Conservation (phyloP, 2,113 vertebrate species). For the Bubo blakistoni region DNA sequence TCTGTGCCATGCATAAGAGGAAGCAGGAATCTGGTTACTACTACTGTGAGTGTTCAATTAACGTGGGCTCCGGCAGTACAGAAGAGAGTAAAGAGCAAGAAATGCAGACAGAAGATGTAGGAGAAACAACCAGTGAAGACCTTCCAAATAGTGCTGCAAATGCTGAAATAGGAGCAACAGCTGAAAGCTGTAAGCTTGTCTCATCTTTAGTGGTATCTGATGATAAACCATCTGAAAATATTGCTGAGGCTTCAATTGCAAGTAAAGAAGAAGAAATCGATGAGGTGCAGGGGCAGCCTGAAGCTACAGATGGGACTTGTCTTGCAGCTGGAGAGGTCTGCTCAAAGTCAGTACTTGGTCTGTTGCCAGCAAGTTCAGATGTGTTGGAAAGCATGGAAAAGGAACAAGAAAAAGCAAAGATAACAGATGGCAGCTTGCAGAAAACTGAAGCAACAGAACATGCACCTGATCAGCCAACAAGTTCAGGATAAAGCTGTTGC, state of each 20-base stretch:
- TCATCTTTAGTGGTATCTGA: background rate
- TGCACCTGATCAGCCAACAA: constrained; percentile 3
- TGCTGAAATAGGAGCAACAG: background rate
- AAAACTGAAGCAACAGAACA: constrained; percentile 46
- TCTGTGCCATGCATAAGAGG: constrained; percentile 66
- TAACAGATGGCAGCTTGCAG: constrained; percentile 50
- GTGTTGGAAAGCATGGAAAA: background rate
- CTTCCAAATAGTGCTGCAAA: background rate
- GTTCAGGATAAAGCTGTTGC: background rate
- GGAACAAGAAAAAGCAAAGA: background rate
- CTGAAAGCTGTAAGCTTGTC: background rate
- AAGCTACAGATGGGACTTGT: constrained; percentile 10
- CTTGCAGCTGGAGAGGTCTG: constrained; percentile 14
- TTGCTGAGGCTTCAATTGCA: background rate
- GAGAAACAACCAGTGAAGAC: background rate
- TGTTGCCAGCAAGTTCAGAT: constrained; percentile 48
- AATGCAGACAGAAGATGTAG: background rate
- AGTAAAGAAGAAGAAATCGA: background rate
- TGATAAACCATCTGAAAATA: constrained; percentile 23
- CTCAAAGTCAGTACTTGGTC: constrained; percentile 15
- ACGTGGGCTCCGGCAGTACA: background rate
- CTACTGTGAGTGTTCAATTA: constrained; percentile 36
- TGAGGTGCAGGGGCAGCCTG: constrained; percentile 12
- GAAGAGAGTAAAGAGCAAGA: background rate
- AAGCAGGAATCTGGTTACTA: constrained; percentile 61